Percentiles rank a stretch among this genome's conserved stretches.
phyloP scores from a whole-genome alignment of 2,113 vertebrate species.

The Myiozetetes cayanensis region DNA sequence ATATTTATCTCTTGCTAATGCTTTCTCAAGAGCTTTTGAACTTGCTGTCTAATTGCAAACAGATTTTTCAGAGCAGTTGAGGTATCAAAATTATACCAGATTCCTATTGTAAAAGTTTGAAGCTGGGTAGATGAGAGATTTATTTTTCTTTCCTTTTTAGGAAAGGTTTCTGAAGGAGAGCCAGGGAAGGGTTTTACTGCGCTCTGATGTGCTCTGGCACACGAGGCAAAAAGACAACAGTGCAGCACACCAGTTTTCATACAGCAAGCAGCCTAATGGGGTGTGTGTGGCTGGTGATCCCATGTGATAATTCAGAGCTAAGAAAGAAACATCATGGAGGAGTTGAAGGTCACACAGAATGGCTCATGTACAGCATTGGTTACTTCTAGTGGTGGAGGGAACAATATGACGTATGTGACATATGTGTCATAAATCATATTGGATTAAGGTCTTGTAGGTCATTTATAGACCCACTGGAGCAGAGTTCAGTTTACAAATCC shows the following conservation, averaged over 20 bases:
- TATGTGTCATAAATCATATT: background rate
- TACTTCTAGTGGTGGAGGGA: background rate
- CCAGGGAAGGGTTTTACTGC: background rate
- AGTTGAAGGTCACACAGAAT: background rate
- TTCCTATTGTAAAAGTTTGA: background rate
- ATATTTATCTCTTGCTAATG: background rate
- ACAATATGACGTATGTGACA: background rate
- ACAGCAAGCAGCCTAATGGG: background rate
- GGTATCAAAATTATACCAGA: background rate
- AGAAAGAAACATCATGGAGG: background rate
- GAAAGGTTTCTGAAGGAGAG: background rate
- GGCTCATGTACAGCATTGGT: background rate
- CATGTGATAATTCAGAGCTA: background rate
- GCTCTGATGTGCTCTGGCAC: background rate
- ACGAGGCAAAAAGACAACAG: background rate
- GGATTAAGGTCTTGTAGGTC: background rate
- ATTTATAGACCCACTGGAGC: background rate
- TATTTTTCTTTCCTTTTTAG: background rate
- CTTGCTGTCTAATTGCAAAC: background rate
- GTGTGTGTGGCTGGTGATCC: background rate
- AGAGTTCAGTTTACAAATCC: background rate
- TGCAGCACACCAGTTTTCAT: rapidly evolving
- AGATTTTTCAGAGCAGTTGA: background rate
- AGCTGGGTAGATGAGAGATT: background rate
- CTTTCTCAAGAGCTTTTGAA: background rate